Base-by-base conservation (phyloP, 30 jellyfish, hydroid and myxozoan species). In the Chrysaora quinquecirrha region DNA sequence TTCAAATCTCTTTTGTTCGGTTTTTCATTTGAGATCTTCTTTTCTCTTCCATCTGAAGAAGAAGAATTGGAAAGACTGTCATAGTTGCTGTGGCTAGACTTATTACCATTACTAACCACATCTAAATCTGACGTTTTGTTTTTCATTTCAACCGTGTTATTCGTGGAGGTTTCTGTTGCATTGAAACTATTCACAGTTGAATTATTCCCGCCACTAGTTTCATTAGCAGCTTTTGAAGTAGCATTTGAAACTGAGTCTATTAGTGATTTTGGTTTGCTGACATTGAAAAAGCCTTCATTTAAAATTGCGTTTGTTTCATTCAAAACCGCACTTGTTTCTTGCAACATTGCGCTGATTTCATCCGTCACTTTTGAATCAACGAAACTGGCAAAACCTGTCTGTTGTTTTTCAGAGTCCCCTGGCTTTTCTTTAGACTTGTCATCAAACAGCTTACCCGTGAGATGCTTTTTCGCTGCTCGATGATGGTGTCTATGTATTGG, bases 301-400 rank as follows among this genome's bases (percentile, higher is more conserved):
- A 82, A 64, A 64, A 82, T 82, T 34, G 85, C 74, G 30, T 52
- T 70, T 47, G 92, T 82, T 52, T 82, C 80, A 28, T 82, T 82
- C 24, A 82, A 72, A n/a, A 82, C 82, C 65, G 62, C 73, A 9
- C 85, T 43, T 48, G 92, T 82, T 70, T 82, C 80, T 14, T 64
- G 92, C 23, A 82, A 72, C 92, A 82, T 82, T 22, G 73, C 92
- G 32, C 73, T 64, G 11, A 82, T 71, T 16, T 82, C 92, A 22
- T 82, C 92, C 0, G 85, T 38, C 20, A 70, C 58, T 0, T 20
- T 73, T 4, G 73, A n/a, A 9, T 24, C 56, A 18, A 1, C 21
- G 27, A 23, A 10, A 29, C 10, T 27, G 10, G 30, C 54, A n/a
- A 23, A 23, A 23, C 27, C 68, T 9, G 68, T 20, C 14, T 14